Percentiles rank a stretch among this genome's conserved stretches.
Conservation (phyloP, 2,113 vertebrate species). For the Otolemur garnettii region DNA sequence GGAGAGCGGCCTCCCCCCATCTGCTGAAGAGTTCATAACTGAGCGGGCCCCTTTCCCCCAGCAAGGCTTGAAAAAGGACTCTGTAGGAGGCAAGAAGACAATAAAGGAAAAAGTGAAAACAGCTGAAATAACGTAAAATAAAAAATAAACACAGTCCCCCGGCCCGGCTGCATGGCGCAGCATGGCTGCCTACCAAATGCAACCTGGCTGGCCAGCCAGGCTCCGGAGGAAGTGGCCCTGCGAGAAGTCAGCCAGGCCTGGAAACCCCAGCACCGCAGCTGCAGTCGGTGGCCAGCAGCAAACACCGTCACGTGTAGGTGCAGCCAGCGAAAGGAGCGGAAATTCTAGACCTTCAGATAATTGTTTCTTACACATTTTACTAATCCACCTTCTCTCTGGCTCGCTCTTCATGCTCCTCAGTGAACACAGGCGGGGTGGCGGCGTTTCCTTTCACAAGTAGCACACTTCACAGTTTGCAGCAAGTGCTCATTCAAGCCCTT, state of each 20-base stretch:
- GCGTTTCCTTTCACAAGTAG: neutral
- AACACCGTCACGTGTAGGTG: neutral
- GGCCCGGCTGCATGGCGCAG: conserved; percentile 70
- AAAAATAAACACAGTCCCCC: conserved; percentile 82
- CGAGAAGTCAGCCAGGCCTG: neutral
- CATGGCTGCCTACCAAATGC: conserved; percentile 72
- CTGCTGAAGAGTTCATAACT: conserved; percentile 61
- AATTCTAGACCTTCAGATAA: neutral
- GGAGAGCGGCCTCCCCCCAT: conserved; percentile 45
- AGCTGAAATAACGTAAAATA: conserved; percentile 86
- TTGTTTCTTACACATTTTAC: neutral
- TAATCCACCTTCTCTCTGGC: neutral
- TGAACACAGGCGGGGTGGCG: neutral
- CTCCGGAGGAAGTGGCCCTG: conserved; percentile 54
- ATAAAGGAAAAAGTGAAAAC: conserved; percentile 84
- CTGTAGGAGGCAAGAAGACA: conserved; percentile 75
- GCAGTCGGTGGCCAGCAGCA: neutral
- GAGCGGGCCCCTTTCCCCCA: conserved; percentile 4
- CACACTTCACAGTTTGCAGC: neutral
- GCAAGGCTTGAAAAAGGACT: conserved; percentile 75
- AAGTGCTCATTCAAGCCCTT: neutral
- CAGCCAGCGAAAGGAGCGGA: neutral
- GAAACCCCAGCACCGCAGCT: neutral
- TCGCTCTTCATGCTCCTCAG: neutral
- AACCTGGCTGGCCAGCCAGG: conserved; percentile 27